Conservation (phyloP, 2,888 invertebrate genomes). For the Cryptocheilus praepositus region DNA sequence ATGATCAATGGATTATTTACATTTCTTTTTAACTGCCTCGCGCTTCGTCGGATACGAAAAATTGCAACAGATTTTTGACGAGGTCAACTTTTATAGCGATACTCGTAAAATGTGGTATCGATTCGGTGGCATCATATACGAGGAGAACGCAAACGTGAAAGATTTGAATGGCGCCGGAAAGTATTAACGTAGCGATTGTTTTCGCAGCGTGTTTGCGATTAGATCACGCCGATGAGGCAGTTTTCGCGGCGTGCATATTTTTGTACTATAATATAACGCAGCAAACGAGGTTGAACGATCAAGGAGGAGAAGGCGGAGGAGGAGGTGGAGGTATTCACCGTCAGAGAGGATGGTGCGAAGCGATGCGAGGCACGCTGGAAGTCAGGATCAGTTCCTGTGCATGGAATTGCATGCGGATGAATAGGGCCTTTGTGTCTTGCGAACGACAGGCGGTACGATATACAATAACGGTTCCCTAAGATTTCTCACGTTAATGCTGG, state of each 20-base stretch:
- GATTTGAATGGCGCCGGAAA: no score
- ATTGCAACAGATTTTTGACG: no score
- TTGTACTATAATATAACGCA: slow-evolving; percentile 6
- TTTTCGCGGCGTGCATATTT: slow-evolving; percentile 1
- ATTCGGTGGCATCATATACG: no score
- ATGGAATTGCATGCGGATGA: slow-evolving; percentile 56
- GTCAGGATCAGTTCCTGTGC: slow-evolving; percentile 55
- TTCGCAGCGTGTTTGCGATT: no score
- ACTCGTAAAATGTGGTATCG: no score
- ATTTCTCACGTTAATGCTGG: slow-evolving; percentile 56
- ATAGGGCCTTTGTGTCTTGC: slow-evolving; percentile 59
- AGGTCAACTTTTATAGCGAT: no score
- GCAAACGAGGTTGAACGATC: slow-evolving; percentile 44
- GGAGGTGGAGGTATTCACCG: slow-evolving; percentile 17
- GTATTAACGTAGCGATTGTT: no score
- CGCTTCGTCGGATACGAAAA: no score
- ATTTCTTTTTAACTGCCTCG: no score
- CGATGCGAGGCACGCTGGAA: slow-evolving; percentile 51
- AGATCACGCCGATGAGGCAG: no score
- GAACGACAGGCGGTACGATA: slow-evolving; percentile 56
- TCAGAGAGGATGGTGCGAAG: slow-evolving; percentile 40
- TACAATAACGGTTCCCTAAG: slow-evolving; percentile 56
- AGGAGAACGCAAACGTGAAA: no score
- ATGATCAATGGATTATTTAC: no score
- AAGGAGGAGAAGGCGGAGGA: slow-evolving; percentile 17